Percentiles rank a stretch among this genome's conserved stretches.
phyloP scores from a whole-genome alignment of 2,888 invertebrate species.

The Nezara viridula region DNA sequence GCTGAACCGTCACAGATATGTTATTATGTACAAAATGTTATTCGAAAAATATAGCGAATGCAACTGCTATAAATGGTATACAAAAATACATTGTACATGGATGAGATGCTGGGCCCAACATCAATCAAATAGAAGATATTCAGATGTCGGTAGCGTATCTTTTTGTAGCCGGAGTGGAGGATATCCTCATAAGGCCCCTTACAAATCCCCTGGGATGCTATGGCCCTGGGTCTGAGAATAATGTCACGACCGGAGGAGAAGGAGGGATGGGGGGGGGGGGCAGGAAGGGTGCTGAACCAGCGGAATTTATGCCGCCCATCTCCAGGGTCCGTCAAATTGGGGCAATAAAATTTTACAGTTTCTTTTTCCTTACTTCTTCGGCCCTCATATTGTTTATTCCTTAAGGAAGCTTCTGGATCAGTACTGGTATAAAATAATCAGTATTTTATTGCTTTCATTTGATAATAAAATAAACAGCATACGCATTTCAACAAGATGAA shows the following conservation, averaged over 20 bases:
- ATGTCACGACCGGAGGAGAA: background rate
- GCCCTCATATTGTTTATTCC: background rate
- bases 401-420: background rate
- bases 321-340: conserved; percentile 19
- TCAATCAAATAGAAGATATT: conserved; percentile 22
- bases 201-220: background rate
- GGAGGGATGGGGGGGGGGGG: background rate
- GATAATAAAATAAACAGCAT: background rate
- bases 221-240: conserved; percentile 15
- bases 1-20: background rate
- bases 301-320: conserved; percentile 22
- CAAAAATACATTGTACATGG: background rate
- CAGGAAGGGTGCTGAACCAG: background rate
- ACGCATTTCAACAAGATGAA: background rate
- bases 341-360: conserved; percentile 35
- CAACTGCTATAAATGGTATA: background rate
- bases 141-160: conserved; percentile 12
- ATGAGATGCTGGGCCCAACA: background rate
- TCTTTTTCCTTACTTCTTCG: background rate
- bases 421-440: background rate
- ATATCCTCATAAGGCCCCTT: conserved; percentile 27
- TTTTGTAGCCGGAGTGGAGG: background rate
- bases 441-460: background rate
- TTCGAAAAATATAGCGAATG: background rate
- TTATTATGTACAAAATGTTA: background rate